Base-by-base conservation (phyloP, 2,797 vertebrate genomes). In the Molossus molossus region DNA sequence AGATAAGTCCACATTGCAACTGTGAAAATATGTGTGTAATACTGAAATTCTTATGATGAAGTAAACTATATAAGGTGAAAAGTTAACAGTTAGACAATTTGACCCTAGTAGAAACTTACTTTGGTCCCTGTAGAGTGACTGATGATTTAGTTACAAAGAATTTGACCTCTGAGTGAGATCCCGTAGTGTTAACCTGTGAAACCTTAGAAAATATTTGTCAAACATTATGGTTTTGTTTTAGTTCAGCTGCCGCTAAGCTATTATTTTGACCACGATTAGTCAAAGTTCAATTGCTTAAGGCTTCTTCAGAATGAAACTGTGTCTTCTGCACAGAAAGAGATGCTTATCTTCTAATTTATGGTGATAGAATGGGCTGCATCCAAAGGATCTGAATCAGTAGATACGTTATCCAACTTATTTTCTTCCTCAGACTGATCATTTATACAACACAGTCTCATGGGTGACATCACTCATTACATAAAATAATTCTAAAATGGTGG, bases 271-370 rank as follows among this genome's bases (percentile, higher is more conserved):
- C 86, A 75, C 90, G 80, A 95, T 95, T 93, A 96, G 81, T 92
- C 62, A 93, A 70, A 93, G 12, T 94, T 83, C 87, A 92, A 72
- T 84, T 12, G 65, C 84, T 88, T 62, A 81, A 69, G 79, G 73
- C 33, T 90, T 33, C 55, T 89, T 92, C n/a, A 73, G 83, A 84
- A 96, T 91, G 91, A 83, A 95, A 75, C 40, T 17, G 18, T 88
- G 84, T 85, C 58, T 11, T 76, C 10, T 67, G 29, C 87, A 82
- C 27, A 72, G 25, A 79, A 50, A 87, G 1, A 1, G 29, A 85
- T 89, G 76, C 94, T 96, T 95, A 62, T 50, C 33, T 88, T 92
- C 86, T 96, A 80, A 96, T 94, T 92, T 77, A 88, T 69, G 40
- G n/a, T 77, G 50, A 53, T 83, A 80, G 29, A 60, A 94, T 85